Percentiles rank a stretch among this genome's conserved stretches.
These are phyloP conservation scores for Aselliscus stoliczkanus DNA, from an alignment of 2,797 vertebrate species.

Conservation along the genomic window DNA sequence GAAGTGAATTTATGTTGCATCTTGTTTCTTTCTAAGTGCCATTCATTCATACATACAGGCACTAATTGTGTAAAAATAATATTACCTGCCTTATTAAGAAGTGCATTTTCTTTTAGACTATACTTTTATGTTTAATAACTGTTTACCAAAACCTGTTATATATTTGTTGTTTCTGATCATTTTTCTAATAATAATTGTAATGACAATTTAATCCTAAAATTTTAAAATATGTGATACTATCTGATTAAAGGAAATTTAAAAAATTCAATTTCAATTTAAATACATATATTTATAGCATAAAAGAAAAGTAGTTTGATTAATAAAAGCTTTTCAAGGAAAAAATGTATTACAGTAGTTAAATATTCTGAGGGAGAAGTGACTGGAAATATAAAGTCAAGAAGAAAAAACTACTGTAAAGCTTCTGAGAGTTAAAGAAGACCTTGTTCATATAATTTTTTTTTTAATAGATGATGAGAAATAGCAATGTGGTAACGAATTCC, in stretches of 20 bases:
- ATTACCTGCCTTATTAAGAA: neutral
- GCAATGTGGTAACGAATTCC: neutral
- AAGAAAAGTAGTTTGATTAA: neutral
- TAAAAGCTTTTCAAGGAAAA: neutral
- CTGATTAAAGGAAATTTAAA: neutral
- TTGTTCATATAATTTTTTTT: neutral
- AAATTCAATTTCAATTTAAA: constrained; percentile 9
- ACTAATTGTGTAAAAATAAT: neutral
- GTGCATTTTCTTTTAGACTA: neutral
- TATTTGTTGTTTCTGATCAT: neutral
- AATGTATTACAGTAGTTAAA: neutral
- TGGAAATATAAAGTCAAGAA: neutral
- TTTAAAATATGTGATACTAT: neutral
- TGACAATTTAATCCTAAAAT: neutral
- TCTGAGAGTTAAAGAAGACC: constrained; percentile 20
- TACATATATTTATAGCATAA: neutral
- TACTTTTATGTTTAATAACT: constrained; percentile 20
- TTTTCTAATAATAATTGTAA: constrained; percentile 24
- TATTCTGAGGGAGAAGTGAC: neutral
- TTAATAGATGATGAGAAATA: neutral
- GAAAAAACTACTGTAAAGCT: neutral
- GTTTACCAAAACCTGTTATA: neutral
- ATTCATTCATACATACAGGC: neutral
- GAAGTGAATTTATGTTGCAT: neutral
- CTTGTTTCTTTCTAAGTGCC: neutral